Base-by-base conservation (phyloP, 23 tunicate species). In the Clavelina lepadiformis region DNA sequence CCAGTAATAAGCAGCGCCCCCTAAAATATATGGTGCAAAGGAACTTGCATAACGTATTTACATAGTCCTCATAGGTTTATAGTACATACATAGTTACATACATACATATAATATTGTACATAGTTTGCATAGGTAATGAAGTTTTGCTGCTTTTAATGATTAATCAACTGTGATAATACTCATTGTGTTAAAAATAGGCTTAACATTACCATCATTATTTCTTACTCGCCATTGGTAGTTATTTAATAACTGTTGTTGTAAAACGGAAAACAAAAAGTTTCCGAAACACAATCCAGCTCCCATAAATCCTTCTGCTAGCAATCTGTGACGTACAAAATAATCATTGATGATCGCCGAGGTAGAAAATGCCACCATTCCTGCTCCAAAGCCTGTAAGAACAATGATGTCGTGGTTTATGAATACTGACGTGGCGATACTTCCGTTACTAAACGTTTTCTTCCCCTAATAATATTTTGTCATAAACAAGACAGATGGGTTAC, bases 1-100 rank as follows among this genome's bases (percentile, higher is more conserved):
- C 73, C 73, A 28, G 33, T 15, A 2, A 68, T 30, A 3, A 68
- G 59, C 55, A 68, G 51, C 15, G 60, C 60, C n/a, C 73, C 73
- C 73, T 68, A 28, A 2, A 50, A 33, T 5, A 61, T 50, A 50
- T n/a, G n/a, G n/a, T n/a, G n/a, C n/a, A n/a, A n/a, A n/a, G n/a
- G n/a, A n/a, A n/a, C n/a, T n/a, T n/a, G n/a, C n/a, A n/a, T n/a
- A n/a, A n/a, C n/a, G n/a, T n/a, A n/a, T n/a, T n/a, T n/a, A n/a
- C n/a, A n/a, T n/a, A n/a, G n/a, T n/a, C n/a, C n/a, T n/a, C n/a
- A n/a, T n/a, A n/a, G n/a, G n/a, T n/a, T n/a, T n/a, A n/a, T n/a
- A n/a, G n/a, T n/a, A n/a, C n/a, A n/a, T n/a, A n/a, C n/a, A n/a
- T n/a, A n/a, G n/a, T n/a, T n/a, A n/a, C n/a, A n/a, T n/a, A n/a